Evolutionary conservation across 2,113 vertebrate genomes (phyloP).

Genomic region (Bungarus multicinctus): DNA sequence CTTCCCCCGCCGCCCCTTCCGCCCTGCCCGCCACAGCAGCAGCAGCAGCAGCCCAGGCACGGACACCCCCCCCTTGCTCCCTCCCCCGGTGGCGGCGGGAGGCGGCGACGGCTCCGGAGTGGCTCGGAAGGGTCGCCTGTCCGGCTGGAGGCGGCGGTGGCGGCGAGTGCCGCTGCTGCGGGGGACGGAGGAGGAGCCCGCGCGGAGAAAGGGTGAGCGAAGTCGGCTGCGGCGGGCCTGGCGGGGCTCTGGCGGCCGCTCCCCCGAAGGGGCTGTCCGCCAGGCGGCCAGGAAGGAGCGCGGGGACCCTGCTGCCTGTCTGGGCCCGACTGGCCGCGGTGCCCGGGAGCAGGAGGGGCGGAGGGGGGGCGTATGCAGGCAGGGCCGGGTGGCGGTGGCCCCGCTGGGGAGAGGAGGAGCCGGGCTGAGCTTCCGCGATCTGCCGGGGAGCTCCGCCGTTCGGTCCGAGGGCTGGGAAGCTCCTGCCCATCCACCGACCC

Average conservation of each 20-base stretch:
- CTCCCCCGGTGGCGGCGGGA: background rate
- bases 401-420: background rate
- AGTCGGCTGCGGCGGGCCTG: slow-evolving; percentile 39
- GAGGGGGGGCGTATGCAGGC: background rate
- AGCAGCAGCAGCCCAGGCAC: slow-evolving; percentile 59
- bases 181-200: background rate
- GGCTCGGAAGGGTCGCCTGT: slow-evolving; percentile 63
- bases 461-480: background rate
- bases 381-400: background rate
- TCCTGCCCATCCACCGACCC: background rate
- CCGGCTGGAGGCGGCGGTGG: background rate
- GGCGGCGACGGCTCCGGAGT: slow-evolving; percentile 59
- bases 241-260: background rate
- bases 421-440: background rate
- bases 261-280: background rate
- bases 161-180: slow-evolving; percentile 46
- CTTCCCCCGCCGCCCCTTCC: slow-evolving; percentile 49
- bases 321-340: background rate
- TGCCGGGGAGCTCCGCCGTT: background rate
- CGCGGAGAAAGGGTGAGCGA: slow-evolving; percentile 22
- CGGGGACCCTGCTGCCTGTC: background rate
- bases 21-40: background rate
- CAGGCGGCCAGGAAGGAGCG: background rate
- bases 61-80: slow-evolving; percentile 34
- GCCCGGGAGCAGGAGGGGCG: background rate